These are phyloP conservation scores for Glossosoma conforme DNA, from an alignment of 1,140 invertebrate genomes.

Conservation along the genomic window DNA sequence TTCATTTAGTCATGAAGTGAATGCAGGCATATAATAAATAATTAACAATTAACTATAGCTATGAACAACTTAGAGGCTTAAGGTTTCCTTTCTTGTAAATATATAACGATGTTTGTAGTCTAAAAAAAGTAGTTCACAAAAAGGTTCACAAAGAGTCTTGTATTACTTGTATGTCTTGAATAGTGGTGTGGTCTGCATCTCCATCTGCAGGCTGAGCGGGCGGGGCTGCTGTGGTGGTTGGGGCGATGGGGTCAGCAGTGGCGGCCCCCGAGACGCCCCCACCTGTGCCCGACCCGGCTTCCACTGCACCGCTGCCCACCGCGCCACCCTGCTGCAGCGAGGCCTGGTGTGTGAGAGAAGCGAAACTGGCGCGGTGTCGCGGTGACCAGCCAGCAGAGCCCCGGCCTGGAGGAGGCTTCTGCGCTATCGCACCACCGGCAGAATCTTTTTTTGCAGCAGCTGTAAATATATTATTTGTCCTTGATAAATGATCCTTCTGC, in stretches of 20 bases:
- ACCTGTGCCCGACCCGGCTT: too few relatives aligned
- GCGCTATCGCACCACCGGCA: too few relatives aligned
- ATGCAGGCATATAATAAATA: constrained; percentile 1
- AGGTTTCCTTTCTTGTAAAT: too few relatives aligned
- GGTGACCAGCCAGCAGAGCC: constrained; percentile 42
- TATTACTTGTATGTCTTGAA: constrained; percentile 20
- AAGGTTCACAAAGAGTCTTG: not conserved
- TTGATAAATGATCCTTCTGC: too few relatives aligned
- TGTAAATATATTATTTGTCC: not conserved
- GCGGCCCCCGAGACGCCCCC: too few relatives aligned
- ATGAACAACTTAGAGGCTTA: too few relatives aligned
- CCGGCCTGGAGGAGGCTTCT: too few relatives aligned
- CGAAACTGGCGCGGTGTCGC: constrained; percentile 41
- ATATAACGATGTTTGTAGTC: too few relatives aligned
- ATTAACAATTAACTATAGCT: too few relatives aligned
- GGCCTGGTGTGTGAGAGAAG: constrained; percentile 24
- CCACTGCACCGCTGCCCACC: not conserved
- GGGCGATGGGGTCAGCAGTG: too few relatives aligned
- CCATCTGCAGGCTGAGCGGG: constrained; percentile 11
- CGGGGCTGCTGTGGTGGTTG: not conserved
- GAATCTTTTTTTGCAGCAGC: constrained; percentile 16
- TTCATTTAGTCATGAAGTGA: too few relatives aligned
- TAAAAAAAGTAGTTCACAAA: too few relatives aligned
- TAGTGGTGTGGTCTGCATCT: constrained; percentile 11
- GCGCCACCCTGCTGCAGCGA: constrained; percentile 11